These are phyloP conservation scores for Synanthedon myopaeformis DNA, from an alignment of 2,888 invertebrate genomes.

Conservation along the genomic window DNA sequence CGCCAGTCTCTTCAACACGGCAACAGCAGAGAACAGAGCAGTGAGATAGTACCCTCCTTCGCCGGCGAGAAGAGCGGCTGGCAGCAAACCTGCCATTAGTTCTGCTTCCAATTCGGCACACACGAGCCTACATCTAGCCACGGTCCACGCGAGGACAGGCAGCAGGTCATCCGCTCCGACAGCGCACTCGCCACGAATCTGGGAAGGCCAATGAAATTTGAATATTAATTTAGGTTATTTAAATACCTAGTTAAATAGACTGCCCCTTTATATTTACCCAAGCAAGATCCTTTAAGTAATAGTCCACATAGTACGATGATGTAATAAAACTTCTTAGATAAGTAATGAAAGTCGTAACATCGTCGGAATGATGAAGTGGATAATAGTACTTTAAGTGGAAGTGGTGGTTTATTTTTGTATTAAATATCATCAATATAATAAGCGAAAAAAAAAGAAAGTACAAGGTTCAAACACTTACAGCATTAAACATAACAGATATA, in stretches of 20 bases:
- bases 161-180: conserved; percentile 91
- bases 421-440: no score
- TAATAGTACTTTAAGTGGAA: no score
- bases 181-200: conserved; percentile 78
- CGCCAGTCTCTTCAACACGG: conserved; percentile 81
- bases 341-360: no score
- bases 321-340: no score
- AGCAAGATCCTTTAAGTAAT: no score
- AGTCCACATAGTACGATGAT: no score
- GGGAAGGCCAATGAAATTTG: conserved; percentile 4
- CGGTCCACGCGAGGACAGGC: conserved; percentile 91
- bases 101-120: conserved; percentile 96
- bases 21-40: conserved; percentile 92
- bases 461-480: conserved; percentile 51
- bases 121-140: conserved; percentile 89
- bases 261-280: no score
- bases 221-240: no score
- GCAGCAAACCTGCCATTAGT: conserved; percentile 94
- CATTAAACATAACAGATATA: conserved; percentile 88
- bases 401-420: not conserved
- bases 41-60: conserved; percentile 97
- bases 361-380: no score
- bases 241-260: no score
- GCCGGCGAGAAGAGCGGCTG: conserved; percentile 89
- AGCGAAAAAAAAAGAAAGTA: not conserved